Percentiles rank a stretch among this genome's conserved stretches.
Evolutionary conservation across 2,888 invertebrate species (phyloP).

Genomic region (Thelaira solivaga): DNA sequence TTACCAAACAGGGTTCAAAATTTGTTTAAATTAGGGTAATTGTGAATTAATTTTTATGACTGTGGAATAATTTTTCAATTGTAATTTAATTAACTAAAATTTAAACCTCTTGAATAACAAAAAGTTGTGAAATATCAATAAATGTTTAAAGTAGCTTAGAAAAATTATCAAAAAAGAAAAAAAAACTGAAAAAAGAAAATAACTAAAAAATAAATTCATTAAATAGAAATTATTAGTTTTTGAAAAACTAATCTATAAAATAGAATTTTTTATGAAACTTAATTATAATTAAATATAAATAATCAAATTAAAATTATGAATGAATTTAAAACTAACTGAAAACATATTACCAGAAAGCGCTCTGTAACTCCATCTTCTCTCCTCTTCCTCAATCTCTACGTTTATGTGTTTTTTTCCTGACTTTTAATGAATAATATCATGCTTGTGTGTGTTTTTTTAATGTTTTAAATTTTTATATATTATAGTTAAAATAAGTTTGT

Average conservation of each 20-base stretch:
- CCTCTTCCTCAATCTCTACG: not conserved
- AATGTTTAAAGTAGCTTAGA: constrained; percentile 60
- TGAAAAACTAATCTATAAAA: constrained; percentile 22
- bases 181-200: not conserved
- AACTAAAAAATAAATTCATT: not conserved
- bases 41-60: not conserved
- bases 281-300: constrained; percentile 19
- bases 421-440: no score
- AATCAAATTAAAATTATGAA: constrained; percentile 27
- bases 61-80: no score
- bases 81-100: constrained; percentile 19
- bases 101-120: constrained; percentile 56
- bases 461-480: no score
- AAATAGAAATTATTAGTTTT: constrained; percentile 14
- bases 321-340: constrained; percentile 38
- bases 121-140: constrained; percentile 74
- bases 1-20: no score
- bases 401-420: not conserved
- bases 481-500: no score
- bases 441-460: no score
- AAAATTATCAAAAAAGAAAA: constrained; percentile 21
- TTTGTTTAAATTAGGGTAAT: constrained; percentile 7
- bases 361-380: not conserved
- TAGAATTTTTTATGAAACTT: constrained; percentile 30
- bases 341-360: not conserved